Evolutionary conservation across 2,797 vertebrate genomes (phyloP).

Genomic region (Spinibarbus caldwelli): DNA sequence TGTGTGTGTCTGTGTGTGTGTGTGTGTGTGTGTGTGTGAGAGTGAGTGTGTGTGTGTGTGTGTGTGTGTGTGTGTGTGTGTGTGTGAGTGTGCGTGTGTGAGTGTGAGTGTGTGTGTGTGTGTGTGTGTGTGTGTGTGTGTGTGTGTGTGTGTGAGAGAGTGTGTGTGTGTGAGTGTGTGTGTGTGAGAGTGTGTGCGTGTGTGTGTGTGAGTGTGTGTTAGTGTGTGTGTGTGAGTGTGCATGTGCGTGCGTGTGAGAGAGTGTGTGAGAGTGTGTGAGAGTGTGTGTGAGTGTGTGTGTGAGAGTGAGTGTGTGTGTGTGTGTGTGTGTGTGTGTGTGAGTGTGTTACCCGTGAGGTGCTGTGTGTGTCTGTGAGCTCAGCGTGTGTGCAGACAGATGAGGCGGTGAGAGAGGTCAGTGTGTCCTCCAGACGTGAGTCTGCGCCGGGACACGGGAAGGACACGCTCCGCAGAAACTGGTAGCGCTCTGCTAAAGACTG

Average conservation of each 20-base stretch:
- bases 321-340: too few species aligned
- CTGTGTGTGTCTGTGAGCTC: conserved; percentile 11
- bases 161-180: too few species aligned
- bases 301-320: neutral
- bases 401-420: conserved; percentile 64
- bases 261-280: too few species aligned
- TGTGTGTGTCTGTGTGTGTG: neutral
- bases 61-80: neutral
- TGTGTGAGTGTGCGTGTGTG: neutral
- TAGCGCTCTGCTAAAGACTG: conserved; percentile 71
- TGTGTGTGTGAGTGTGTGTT: neutral
- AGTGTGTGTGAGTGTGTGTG: neutral
- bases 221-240: neutral
- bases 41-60: too few species aligned
- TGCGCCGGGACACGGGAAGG: conserved; percentile 70
- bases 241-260: too few species aligned
- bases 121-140: neutral
- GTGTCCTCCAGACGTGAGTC: conserved; percentile 72
- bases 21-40: too few species aligned
- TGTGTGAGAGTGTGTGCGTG: neutral
- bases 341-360: conserved; percentile 21
- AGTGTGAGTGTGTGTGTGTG: neutral
- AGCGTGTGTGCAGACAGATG: conserved; percentile 40
- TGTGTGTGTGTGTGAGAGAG: too few species aligned
- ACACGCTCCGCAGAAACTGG: conserved; percentile 71